Conservation (phyloP, 2,797 vertebrate species). For the Manis crassicaudata region DNA sequence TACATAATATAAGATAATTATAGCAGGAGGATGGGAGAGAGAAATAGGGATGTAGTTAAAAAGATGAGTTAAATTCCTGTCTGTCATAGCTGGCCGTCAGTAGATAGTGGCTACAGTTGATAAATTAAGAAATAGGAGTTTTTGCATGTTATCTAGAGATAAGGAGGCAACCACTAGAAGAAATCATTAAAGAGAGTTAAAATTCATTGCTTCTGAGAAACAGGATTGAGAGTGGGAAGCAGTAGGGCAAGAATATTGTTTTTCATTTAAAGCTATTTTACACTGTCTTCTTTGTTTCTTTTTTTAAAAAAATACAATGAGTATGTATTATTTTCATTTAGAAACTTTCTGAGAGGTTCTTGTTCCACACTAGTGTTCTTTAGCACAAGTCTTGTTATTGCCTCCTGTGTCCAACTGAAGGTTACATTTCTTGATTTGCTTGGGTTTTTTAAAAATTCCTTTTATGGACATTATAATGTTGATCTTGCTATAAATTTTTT, state of each 20-base stretch:
- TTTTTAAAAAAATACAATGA: neutral
- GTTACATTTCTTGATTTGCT: constrained; percentile 47
- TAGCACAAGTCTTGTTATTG: neutral
- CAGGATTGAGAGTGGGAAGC: neutral
- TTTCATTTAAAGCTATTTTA: constrained; percentile 21
- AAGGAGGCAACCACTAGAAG: neutral
- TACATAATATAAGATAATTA: neutral
- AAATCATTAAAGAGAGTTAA: neutral
- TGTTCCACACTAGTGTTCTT: neutral
- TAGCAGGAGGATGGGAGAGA: neutral
- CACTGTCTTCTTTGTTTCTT: neutral
- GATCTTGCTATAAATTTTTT: constrained; percentile 73
- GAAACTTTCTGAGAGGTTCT: neutral
- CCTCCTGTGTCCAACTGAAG: neutral
- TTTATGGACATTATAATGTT: constrained; percentile 64
- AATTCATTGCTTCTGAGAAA: neutral
- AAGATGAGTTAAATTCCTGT: neutral
- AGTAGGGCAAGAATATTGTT: neutral
- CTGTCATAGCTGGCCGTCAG: neutral
- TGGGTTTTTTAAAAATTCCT: neutral
- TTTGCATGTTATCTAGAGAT: neutral
- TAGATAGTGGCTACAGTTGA: neutral
- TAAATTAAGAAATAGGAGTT: neutral
- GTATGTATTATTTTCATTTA: neutral
- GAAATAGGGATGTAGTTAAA: neutral